Conservation (phyloP, 2,888 invertebrate species). For the Smittia aterrima region DNA sequence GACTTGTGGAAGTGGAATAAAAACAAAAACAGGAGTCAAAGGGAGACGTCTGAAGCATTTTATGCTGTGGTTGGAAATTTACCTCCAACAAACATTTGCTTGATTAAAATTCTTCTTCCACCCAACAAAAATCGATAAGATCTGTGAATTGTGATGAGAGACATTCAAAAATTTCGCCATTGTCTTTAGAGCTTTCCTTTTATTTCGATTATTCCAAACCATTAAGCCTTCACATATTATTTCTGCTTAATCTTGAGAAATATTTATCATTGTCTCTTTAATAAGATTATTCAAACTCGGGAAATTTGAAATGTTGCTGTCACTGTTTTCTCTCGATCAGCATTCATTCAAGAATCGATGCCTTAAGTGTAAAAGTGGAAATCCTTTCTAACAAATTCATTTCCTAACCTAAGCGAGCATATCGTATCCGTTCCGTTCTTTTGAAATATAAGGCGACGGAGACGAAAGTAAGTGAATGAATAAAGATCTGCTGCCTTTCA, state of each 20-base stretch:
- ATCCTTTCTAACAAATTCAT: too few relatives aligned
- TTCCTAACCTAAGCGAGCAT: background rate
- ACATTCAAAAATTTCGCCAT: background rate
- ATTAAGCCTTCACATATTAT: constrained; percentile 21
- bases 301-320: background rate
- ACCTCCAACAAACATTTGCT: background rate
- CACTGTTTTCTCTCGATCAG: background rate
- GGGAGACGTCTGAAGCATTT: background rate
- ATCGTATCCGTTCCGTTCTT: background rate
- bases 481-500: background rate
- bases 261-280: background rate
- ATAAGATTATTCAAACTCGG: background rate
- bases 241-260: background rate
- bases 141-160: constrained; percentile 7
- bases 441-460: background rate
- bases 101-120: background rate
- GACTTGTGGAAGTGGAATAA: background rate
- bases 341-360: too few relatives aligned
- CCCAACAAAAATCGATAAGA: background rate
- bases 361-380: too few relatives aligned
- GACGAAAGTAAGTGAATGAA: background rate
- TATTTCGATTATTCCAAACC: constrained; percentile 12
- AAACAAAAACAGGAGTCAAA: background rate
- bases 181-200: background rate
- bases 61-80: background rate